These are phyloP conservation scores for Tiliqua scincoides DNA, from an alignment of 2,113 vertebrate species.

Conservation along the genomic window DNA sequence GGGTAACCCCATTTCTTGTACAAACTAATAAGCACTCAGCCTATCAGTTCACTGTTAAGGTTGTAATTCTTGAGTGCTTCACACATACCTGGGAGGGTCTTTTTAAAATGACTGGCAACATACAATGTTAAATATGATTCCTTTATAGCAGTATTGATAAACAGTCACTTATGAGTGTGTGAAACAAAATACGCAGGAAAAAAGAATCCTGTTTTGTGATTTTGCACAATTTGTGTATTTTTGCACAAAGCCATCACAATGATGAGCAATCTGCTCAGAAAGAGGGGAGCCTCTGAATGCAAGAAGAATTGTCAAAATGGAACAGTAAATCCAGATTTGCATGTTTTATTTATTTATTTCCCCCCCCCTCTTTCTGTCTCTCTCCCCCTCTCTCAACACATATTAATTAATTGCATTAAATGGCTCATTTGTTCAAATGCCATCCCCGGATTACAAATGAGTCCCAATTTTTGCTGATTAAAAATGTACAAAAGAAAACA, in stretches of 20 bases:
- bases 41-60: too few relatives aligned
- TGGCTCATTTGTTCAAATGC: slow-evolving; percentile 31
- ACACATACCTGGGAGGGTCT: background rate
- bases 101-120: background rate
- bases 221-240: background rate
- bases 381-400: background rate
- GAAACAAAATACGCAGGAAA: slow-evolving; percentile 4
- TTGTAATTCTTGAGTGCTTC: too few relatives aligned
- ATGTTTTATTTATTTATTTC: slow-evolving; percentile 33
- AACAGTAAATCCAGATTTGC: slow-evolving; percentile 23
- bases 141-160: background rate
- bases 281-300: background rate
- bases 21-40: too few relatives aligned
- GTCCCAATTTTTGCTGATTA: slow-evolving; percentile 43
- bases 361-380: slow-evolving; percentile 24
- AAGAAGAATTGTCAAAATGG: slow-evolving; percentile 3
- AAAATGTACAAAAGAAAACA: slow-evolving; percentile 40
- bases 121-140: background rate
- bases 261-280: background rate
- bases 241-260: slow-evolving; percentile 21
- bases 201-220: fast-evolving
- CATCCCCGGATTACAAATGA: background rate
- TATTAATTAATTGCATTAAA: slow-evolving; percentile 40
- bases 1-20: too few relatives aligned
- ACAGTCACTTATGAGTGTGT: background rate